Evolutionary conservation across 2,888 invertebrate genomes (phyloP), one percentile per base, ranked within the genome.

Genomic region (Drosophila recens): DNA sequence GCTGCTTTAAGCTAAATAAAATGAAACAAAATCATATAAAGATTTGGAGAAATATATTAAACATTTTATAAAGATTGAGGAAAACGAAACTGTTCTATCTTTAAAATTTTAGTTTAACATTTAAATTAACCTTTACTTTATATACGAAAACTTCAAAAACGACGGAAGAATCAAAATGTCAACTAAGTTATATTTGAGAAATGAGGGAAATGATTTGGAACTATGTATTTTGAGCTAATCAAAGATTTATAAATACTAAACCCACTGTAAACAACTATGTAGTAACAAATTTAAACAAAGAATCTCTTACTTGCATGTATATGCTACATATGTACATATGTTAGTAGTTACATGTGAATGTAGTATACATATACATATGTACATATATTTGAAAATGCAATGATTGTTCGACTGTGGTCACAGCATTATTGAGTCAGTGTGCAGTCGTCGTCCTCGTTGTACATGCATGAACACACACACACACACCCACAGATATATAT

Each of bases 391-490:
- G 23, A 27, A 64, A 66, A 59, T 63, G 45, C 58, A 58, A 38
- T 67, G 59, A 59, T 54, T 69, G 34, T 56, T 62, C 11, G 13
- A 56, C 15, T 53, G 10, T 64, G 13, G 9, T 15, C 43, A 15
- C 11, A 27, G 64, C 54, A 59, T 58, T 73, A 74, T 68, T 67
- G 81, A 46, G 33, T 45, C 84, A 87, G 59, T 83, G 87, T 81
- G 87, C 74, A 75, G 56, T 65, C 46, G 68, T 67, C 67, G 42
- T 67, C 59, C 56, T 79, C 69, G 42, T 49, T 34, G 36, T 49
- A 15, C 42, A 49, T 33, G 27, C 23, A 34, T 40, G 13, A 20
- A 23, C n/a, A 17, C n/a, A 42, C 5, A 34, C 33, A 17, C 15
- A 42, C 5, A 34, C 27, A 36, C 4, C 2, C 27, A 17, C 49